Evolutionary conservation across 2,113 vertebrate genomes (phyloP).

Genomic region (Nothocercus julius): DNA sequence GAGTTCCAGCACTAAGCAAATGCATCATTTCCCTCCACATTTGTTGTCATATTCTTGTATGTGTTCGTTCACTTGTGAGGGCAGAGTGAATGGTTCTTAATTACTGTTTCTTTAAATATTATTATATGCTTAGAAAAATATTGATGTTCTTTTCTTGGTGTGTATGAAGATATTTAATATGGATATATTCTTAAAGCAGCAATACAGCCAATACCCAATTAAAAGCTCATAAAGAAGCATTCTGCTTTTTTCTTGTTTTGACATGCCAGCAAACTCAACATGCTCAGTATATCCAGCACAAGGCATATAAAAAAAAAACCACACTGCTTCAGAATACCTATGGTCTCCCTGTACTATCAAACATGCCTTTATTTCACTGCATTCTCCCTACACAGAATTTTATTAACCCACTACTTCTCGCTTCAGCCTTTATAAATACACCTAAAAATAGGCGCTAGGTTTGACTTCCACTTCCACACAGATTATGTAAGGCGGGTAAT

Average conservation of each 20-base stretch:
- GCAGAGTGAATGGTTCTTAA: not conserved
- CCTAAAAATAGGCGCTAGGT: not conserved
- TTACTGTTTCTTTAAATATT: not conserved
- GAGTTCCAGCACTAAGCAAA: not conserved
- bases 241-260: not conserved
- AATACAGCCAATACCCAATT: not conserved
- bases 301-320: not conserved
- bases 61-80: not conserved
- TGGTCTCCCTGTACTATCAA: not conserved
- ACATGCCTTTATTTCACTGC: not conserved
- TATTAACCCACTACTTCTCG: not conserved
- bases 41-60: not conserved
- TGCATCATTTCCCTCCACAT: not conserved
- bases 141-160: not conserved
- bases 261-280: not conserved
- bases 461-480: not conserved
- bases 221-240: not conserved
- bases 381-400: not conserved
- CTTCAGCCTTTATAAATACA: not conserved
- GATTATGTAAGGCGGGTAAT: not conserved
- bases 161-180: not conserved
- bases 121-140: rapidly evolving
- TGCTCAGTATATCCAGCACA: not conserved
- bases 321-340: not conserved
- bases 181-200: not conserved